These are phyloP conservation scores for Sacculina carcini DNA, from an alignment of 2,888 invertebrate genomes.

Conservation along the genomic window DNA sequence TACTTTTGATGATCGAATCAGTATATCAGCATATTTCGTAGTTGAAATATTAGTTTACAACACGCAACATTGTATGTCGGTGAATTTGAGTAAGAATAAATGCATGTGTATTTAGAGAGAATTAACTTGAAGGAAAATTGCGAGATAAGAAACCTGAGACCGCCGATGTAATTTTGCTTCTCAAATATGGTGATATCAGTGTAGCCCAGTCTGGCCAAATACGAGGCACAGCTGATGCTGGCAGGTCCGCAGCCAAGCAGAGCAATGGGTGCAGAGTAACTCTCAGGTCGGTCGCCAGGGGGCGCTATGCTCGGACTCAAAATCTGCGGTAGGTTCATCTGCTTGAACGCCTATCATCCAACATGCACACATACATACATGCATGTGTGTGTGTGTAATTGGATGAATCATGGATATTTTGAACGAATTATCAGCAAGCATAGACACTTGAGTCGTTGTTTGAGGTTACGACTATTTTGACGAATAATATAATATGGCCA, in stretches of 20 bases:
- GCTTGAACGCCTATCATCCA: conserved; percentile 46
- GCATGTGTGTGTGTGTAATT: neutral
- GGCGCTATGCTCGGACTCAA: conserved; percentile 36
- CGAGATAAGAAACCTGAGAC: conserved; percentile 44
- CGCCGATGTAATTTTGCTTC: conserved; percentile 58
- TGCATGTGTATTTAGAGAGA: too few species aligned
- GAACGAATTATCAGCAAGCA: neutral
- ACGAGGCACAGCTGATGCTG: conserved; percentile 84
- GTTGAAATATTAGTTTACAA: too few species aligned
- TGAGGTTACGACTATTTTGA: too few species aligned
- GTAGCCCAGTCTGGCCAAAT: conserved; percentile 77
- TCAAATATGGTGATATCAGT: conserved; percentile 74
- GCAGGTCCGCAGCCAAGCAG: conserved; percentile 66
- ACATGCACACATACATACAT: neutral
- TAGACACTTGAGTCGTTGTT: neutral
- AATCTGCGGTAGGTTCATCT: conserved; percentile 74
- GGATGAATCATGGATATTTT: neutral
- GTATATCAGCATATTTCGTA: too few species aligned
- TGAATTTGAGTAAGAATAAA: too few species aligned
- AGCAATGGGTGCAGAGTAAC: conserved; percentile 20
- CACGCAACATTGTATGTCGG: too few species aligned
- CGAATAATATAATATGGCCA: neutral
- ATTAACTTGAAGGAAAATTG: conserved; percentile 4
- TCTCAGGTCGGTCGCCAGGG: conserved; percentile 17
- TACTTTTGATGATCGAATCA: too few species aligned